phyloP scores from a whole-genome alignment of 1,140 invertebrate species.

The Drosophila arizonae region DNA sequence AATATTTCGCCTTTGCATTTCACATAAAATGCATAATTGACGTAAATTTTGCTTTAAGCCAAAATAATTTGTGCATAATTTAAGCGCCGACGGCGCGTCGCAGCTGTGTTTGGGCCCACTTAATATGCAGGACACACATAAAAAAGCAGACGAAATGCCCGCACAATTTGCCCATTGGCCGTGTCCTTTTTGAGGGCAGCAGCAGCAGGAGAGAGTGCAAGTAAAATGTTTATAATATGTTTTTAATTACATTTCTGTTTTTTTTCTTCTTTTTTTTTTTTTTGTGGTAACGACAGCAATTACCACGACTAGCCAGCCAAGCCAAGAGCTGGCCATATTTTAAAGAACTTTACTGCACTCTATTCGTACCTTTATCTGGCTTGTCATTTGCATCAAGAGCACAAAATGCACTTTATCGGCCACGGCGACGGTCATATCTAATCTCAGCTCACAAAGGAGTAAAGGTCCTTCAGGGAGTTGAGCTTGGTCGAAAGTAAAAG shows the following conservation, averaged over 20 bases:
- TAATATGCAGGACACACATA: conserved; percentile 40
- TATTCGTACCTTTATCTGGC: not conserved
- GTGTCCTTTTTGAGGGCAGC: not conserved
- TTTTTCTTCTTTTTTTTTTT: not conserved
- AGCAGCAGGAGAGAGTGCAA: not conserved
- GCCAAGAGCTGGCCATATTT: conserved; percentile 47
- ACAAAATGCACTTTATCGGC: conserved; percentile 72
- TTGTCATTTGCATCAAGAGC: conserved; percentile 49
- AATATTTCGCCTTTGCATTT: conserved; percentile 24
- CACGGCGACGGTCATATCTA: conserved; percentile 33
- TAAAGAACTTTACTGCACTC: conserved; percentile 7
- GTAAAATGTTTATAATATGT: conserved; percentile 39
- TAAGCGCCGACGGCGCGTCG: conserved; percentile 15
- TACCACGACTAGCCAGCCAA: conserved; percentile 21
- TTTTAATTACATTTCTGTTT: conserved; percentile 60
- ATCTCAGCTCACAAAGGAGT: conserved; percentile 35
- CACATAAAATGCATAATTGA: conserved; percentile 64
- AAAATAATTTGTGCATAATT: conserved; percentile 63
- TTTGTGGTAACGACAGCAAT: no score
- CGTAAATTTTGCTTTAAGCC: conserved; percentile 51
- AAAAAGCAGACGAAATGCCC: conserved; percentile 8
- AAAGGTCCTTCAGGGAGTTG: conserved; percentile 25
- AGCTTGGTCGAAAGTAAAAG: conserved; percentile 22
- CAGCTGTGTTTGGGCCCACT: conserved; percentile 18
- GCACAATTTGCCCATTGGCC: conserved; percentile 4